phyloP scores from a whole-genome alignment of 2,888 invertebrate species.

The Brachylomia viminalis region DNA sequence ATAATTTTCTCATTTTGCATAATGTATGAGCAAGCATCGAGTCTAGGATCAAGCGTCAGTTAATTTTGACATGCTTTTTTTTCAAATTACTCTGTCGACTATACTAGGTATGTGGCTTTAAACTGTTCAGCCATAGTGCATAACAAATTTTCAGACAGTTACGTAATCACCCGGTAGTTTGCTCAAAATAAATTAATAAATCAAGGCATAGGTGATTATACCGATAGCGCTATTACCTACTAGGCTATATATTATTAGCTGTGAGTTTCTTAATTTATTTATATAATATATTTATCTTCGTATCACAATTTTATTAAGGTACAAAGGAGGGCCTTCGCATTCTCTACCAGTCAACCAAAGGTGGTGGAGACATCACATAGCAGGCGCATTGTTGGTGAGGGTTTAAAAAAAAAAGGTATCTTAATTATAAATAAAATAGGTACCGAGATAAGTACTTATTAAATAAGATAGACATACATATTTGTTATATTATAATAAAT shows the following conservation, averaged over 20 bases:
- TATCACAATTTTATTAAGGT: not conserved
- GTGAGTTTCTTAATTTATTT: not conserved
- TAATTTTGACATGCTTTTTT: constrained; percentile 38
- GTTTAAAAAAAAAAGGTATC: not conserved
- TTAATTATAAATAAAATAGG: not conserved
- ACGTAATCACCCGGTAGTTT: constrained; percentile 66
- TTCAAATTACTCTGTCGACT: constrained; percentile 16
- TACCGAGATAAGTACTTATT: not conserved
- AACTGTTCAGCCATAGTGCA: constrained; percentile 60
- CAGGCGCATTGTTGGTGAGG: not conserved
- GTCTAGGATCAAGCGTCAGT: not conserved
- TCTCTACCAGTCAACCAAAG: not conserved
- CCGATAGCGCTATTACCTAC: constrained; percentile 15
- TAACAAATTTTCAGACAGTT: constrained; percentile 72
- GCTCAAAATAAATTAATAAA: constrained; percentile 61
- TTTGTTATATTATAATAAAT: too few species aligned
- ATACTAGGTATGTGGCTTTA: constrained; percentile 28
- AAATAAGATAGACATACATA: not conserved
- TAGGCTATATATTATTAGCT: constrained; percentile 24
- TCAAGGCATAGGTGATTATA: constrained; percentile 52
- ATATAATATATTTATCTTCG: not conserved
- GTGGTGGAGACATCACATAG: not conserved
- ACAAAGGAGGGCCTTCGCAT: not conserved
- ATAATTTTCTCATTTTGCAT: not conserved
- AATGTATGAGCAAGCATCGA: not conserved